phyloP scores from a whole-genome alignment of 2,113 vertebrate species.

The Salvelinus fontinalis region DNA sequence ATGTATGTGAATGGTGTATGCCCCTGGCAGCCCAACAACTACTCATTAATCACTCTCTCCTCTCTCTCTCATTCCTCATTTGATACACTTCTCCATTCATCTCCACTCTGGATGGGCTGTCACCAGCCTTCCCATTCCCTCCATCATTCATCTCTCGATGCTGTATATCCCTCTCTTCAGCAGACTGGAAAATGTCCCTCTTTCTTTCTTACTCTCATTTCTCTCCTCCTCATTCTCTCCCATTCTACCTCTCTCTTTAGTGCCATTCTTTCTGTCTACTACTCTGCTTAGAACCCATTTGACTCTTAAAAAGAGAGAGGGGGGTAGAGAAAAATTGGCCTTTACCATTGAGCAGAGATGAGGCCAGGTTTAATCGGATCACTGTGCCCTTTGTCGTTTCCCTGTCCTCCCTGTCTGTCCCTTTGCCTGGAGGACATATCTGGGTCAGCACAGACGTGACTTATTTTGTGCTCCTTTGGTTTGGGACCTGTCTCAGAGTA shows the following conservation, averaged over 20 bases:
- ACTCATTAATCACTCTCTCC: constrained; percentile 40
- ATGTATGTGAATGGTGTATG: too few species aligned
- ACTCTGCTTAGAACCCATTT: not conserved
- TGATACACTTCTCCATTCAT: not conserved
- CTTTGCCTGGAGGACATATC: too few species aligned
- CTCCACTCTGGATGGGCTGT: constrained; percentile 13
- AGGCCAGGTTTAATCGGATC: too few species aligned
- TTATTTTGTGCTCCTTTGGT: too few species aligned
- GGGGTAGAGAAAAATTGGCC: not conserved
- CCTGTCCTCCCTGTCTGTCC: too few species aligned
- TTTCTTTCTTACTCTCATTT: not conserved
- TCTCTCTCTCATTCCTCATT: constrained; percentile 6
- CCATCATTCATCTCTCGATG: not conserved
- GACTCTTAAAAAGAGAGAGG: not conserved
- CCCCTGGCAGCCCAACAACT: constrained; percentile 11
- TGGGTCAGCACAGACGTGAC: too few species aligned
- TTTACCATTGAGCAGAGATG: not conserved
- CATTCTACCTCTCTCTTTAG: not conserved
- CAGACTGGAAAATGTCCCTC: not conserved
- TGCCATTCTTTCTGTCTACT: not conserved
- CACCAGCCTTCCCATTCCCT: not conserved
- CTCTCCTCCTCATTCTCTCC: not conserved
- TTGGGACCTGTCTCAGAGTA: too few species aligned
- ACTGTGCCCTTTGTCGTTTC: too few species aligned
- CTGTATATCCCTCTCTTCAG: not conserved